These are phyloP conservation scores for Anabacerthia variegaticeps DNA, from an alignment of 2,797 vertebrate genomes.

Conservation along the genomic window DNA sequence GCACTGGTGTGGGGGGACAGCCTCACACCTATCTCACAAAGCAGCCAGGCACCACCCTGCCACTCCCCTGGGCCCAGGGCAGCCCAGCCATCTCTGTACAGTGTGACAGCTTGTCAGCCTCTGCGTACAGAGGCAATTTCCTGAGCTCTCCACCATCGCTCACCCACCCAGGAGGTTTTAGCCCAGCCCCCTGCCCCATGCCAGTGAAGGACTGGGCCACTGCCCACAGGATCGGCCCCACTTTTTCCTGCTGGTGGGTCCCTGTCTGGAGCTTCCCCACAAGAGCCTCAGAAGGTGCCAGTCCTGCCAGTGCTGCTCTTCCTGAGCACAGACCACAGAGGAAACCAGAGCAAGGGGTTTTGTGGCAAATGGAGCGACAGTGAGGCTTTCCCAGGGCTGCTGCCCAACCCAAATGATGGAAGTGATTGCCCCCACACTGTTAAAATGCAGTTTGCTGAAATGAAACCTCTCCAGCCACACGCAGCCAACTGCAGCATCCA, in stretches of 20 bases:
- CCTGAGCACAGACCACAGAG: rapidly evolving
- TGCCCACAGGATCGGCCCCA: rapidly evolving
- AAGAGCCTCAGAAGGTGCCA: rapidly evolving
- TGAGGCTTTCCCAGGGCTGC: neutral
- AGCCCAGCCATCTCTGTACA: rapidly evolving
- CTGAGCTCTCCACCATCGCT: neutral
- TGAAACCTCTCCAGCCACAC: rapidly evolving
- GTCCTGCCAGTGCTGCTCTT: rapidly evolving
- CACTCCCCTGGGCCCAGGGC: neutral
- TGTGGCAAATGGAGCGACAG: neutral
- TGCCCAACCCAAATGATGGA: neutral
- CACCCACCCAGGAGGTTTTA: neutral
- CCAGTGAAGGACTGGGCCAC: rapidly evolving
- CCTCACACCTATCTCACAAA: neutral
- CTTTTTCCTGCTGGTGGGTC: neutral
- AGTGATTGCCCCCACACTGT: rapidly evolving
- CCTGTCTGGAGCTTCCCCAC: neutral
- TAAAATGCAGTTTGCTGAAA: neutral
- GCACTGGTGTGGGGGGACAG: rapidly evolving
- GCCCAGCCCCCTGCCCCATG: rapidly evolving
- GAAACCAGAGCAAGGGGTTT: neutral
- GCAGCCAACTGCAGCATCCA: rapidly evolving
- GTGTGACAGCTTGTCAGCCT: rapidly evolving
- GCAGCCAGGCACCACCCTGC: neutral
- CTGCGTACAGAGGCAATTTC: neutral